Conservation (phyloP, 2,113 vertebrate genomes). For the Callithrix jacchus region DNA sequence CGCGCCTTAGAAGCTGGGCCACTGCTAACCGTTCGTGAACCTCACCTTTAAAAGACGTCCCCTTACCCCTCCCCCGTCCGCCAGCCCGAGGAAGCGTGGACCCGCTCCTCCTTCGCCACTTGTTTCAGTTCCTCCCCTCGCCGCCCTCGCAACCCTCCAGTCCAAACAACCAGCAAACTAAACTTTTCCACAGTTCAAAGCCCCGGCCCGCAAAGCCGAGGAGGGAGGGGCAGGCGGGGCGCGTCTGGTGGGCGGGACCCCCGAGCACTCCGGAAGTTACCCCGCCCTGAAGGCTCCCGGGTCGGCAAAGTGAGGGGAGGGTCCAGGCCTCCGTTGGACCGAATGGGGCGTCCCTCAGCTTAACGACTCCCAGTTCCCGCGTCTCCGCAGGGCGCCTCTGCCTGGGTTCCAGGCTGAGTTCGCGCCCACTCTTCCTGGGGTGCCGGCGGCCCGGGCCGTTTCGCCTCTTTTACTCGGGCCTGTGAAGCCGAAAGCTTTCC, state of each 20-base stretch:
- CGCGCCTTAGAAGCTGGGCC: neutral
- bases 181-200: accelerated
- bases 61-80: neutral
- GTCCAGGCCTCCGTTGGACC: accelerated
- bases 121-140: neutral
- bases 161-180: neutral
- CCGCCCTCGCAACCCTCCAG: accelerated
- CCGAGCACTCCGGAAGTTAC: neutral
- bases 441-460: neutral
- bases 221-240: neutral
- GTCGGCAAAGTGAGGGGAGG: accelerated
- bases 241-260: neutral
- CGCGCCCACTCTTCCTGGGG: neutral
- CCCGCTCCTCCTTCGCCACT: accelerated
- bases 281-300: accelerated
- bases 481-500: accelerated
- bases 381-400: accelerated
- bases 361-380: accelerated
- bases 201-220: accelerated
- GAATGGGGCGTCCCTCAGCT: accelerated
- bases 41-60: neutral
- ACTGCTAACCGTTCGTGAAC: too few relatives aligned
- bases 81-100: neutral
- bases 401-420: neutral
- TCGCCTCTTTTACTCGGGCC: neutral